Percentiles rank a stretch among this genome's conserved stretches.
Conservation (phyloP, 2,888 invertebrate genomes). For the Oasisia sp. region DNA sequence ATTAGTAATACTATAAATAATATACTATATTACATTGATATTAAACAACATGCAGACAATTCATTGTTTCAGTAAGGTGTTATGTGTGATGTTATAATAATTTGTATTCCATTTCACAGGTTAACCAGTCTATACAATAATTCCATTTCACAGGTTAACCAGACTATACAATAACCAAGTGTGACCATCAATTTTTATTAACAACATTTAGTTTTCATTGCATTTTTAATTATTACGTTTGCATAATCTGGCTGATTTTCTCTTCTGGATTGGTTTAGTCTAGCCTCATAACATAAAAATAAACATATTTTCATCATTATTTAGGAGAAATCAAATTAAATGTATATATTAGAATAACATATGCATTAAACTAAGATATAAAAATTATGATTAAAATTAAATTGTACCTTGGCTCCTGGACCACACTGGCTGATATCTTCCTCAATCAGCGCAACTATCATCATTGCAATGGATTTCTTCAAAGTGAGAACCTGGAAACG, state of each 20-base stretch:
- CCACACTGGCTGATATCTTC: constrained; percentile 47
- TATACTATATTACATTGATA: no score
- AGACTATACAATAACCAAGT: no score
- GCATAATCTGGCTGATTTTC: background rate
- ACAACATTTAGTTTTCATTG: no score
- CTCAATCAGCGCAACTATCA: constrained; percentile 59
- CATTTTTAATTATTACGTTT: background rate
- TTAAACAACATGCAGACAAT: no score
- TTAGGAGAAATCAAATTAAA: background rate
- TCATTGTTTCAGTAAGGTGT: no score
- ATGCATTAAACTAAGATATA: background rate
- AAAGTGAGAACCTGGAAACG: constrained; percentile 50
- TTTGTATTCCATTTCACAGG: no score
- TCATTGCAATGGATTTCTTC: constrained; percentile 55
- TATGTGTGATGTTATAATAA: no score
- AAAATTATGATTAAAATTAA: background rate
- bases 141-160: no score
- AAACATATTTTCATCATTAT: background rate
- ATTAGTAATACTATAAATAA: no score
- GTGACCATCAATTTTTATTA: no score
- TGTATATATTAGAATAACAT: background rate
- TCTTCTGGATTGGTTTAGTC: background rate
- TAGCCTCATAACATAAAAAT: background rate
- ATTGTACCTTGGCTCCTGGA: constrained; percentile 20
- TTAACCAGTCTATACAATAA: no score